A percentile compares a stretch with the other conserved stretches of the same genome.
These are phyloP conservation scores for Anoncus sp. DNA, from an alignment of 2,888 invertebrate species.

Conservation along the genomic window DNA sequence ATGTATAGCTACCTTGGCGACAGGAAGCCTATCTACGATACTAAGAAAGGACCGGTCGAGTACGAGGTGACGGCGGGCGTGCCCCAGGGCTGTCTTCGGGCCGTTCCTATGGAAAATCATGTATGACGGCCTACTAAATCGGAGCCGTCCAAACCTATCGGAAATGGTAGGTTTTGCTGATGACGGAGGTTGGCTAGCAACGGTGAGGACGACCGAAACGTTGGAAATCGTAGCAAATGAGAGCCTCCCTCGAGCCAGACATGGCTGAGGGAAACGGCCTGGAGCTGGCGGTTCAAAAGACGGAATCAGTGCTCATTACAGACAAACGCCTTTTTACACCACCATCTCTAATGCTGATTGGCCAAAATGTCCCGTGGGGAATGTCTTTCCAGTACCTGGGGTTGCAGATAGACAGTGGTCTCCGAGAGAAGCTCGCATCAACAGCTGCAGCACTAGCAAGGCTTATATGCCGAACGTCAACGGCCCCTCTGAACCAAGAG, in stretches of 20 bases:
- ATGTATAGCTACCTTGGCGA: constrained; percentile 36
- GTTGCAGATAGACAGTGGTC: background rate
- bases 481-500: constrained; percentile 24
- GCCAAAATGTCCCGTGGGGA: background rate
- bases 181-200: background rate
- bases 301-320: constrained; percentile 25
- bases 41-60: constrained; percentile 9
- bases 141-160: background rate
- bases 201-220: constrained; percentile 1
- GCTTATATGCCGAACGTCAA: constrained; percentile 62
- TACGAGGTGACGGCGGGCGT: constrained; percentile 24
- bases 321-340: background rate
- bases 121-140: constrained; percentile 41
- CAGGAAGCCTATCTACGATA: constrained; percentile 22
- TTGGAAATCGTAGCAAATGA: constrained; percentile 15
- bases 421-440: background rate
- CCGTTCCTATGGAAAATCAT: constrained; percentile 45
- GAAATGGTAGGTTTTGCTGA: constrained; percentile 13
- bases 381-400: constrained; percentile 1
- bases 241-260: background rate
- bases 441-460: constrained; percentile 37
- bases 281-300: constrained; percentile 27
- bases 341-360: background rate
- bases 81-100: constrained; percentile 33
- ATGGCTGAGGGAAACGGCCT: constrained; percentile 26